Evolutionary conservation across 2,113 vertebrate genomes (phyloP), one percentile per base, ranked within the genome.

Genomic region (Callopanchax toddi): DNA sequence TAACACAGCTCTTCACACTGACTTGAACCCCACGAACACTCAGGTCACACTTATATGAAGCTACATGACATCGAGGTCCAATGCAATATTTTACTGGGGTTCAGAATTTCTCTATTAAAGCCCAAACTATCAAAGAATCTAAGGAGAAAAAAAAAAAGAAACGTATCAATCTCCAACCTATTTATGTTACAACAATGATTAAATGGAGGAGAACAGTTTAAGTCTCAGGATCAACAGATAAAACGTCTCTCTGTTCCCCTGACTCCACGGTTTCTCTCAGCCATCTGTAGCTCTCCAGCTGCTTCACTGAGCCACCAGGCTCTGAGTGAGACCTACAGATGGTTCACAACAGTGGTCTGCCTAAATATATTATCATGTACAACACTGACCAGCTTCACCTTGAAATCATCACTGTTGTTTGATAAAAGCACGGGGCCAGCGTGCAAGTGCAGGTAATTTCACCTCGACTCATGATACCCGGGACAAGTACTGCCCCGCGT

Each of bases 241-340:
- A 83, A 69, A 34, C 16, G 58, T 61, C 46, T 44, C 60, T 65
- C 66, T 48, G 54, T 60, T 56, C 26, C 70, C 20, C 9, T 23
- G 53, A 86, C 75, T 67, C 66, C 64, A 13, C 67, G 75, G 55
- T 48, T 13, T 26, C 43, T 58, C 71, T 77, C 77, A 51, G 88
- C 88, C 91, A 93, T 91, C 89, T 93, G 92, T 81, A 91, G 78
- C 65, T 79, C 86, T 89, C 78, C 87, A 93, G 89, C 86, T 93
- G 92, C 87, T 93, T 85, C 83, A 60, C 74, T 88, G 82, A 91
- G 89, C 90, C 68, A 88, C 77, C 76, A 60, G 58, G 60, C 89
- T 75, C 70, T 42, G 71, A 76, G 64, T 73, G 55, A 43, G 72
- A 82, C 53, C 79, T 82, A 80, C 81, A 93, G 85, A 93, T 89